Evolutionary conservation across 2,113 vertebrate species (phyloP).

Genomic region (Trogon melanurus): DNA sequence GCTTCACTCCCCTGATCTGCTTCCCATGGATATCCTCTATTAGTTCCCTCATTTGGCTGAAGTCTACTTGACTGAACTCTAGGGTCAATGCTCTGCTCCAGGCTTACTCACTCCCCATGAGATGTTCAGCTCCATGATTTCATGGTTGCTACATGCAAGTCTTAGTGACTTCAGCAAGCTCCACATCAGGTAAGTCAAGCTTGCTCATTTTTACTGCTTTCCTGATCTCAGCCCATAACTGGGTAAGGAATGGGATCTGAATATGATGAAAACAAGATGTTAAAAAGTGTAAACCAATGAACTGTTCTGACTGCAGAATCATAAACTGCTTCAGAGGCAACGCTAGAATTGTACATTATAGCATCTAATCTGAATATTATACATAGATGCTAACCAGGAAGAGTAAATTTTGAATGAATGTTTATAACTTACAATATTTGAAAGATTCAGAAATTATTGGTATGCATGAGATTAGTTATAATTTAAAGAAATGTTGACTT

Average conservation of each 20-base stretch:
- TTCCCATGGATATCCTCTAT: neutral
- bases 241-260: neutral
- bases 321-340: neutral
- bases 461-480: neutral
- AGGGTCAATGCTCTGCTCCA: neutral
- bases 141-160: neutral
- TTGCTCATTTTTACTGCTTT: neutral
- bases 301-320: neutral
- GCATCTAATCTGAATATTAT: neutral
- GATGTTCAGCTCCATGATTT: neutral
- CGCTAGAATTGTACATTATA: neutral
- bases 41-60: neutral
- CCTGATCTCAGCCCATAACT: neutral
- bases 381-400: neutral
- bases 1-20: neutral
- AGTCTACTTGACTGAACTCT: neutral
- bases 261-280: neutral
- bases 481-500: neutral
- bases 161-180: neutral
- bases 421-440: neutral
- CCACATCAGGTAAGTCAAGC: neutral
- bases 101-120: neutral
- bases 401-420: neutral
- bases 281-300: neutral
- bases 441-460: neutral